phyloP scores from a whole-genome alignment of 2,113 vertebrate genomes.

The Lepus americanus region DNA sequence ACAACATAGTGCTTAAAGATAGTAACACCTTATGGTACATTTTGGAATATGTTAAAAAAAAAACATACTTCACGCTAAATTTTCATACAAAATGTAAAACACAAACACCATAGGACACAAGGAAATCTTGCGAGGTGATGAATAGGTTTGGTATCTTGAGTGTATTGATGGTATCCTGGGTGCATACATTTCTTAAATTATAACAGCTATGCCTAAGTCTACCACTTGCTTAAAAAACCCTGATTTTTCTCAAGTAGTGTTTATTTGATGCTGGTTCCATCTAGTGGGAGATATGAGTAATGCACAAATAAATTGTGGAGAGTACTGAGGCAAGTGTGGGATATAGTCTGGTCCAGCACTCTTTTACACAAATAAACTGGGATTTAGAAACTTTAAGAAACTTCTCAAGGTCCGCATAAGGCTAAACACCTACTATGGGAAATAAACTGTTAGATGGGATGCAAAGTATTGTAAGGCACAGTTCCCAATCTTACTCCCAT shows the following conservation, averaged over 20 bases:
- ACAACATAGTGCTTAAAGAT: background rate
- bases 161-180: background rate
- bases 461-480: background rate
- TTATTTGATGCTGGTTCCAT: constrained; percentile 66
- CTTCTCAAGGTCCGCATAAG: background rate
- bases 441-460: background rate
- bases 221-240: background rate
- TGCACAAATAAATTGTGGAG: background rate
- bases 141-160: background rate
- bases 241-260: background rate
- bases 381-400: background rate
- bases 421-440: background rate
- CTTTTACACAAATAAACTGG: background rate
- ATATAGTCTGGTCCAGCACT: background rate
- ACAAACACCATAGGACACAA: background rate
- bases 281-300: constrained; percentile 64
- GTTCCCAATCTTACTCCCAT: background rate
- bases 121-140: too few species aligned
- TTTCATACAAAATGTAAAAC: background rate
- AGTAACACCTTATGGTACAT: background rate
- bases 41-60: background rate
- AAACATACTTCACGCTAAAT: background rate
- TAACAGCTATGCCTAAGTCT: background rate
- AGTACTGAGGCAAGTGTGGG: accelerated
- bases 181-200: background rate